phyloP scores from a whole-genome alignment of 1,140 invertebrate genomes.

The Caerostris darwini region DNA sequence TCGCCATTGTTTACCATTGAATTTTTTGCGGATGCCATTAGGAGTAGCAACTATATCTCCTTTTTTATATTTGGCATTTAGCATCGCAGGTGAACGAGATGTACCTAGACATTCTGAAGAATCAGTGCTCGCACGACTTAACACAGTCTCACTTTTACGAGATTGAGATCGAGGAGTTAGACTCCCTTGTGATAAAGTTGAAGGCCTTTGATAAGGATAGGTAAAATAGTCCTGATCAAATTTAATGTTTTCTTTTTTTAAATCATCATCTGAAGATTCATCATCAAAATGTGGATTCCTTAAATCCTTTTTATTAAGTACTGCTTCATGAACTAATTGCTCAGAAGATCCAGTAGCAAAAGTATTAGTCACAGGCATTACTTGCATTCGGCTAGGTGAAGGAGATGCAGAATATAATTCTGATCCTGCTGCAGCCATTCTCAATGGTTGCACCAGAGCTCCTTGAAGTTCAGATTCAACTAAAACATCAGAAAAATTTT shows the following conservation, averaged over 20 bases:
- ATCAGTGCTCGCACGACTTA: slow-evolving; percentile 76
- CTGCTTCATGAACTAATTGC: slow-evolving; percentile 63
- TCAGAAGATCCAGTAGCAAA: slow-evolving; percentile 75
- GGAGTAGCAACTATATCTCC: slow-evolving; percentile 98
- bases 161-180: slow-evolving; percentile 72
- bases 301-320: slow-evolving; percentile 61
- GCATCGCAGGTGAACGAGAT: slow-evolving; percentile 91
- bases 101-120: slow-evolving; percentile 81
- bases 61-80: slow-evolving; percentile 95
- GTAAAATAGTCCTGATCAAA: slow-evolving; percentile 83
- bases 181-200: slow-evolving; percentile 66
- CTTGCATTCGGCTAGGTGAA: slow-evolving; percentile 78
- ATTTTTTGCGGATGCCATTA: slow-evolving; percentile 98
- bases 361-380: slow-evolving; percentile 77
- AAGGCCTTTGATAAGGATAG: slow-evolving; percentile 67
- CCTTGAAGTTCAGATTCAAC: slow-evolving; percentile 57
- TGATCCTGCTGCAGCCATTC: slow-evolving; percentile 79
- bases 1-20: slow-evolving; percentile 99
- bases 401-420: slow-evolving; percentile 81
- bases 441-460: slow-evolving; percentile 74
- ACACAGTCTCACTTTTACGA: slow-evolving; percentile 67
- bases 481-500: slow-evolving; percentile 70
- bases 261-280: slow-evolving; percentile 93
- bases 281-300: slow-evolving; percentile 85
- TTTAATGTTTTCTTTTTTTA: slow-evolving; percentile 92